Percentiles rank a stretch among this genome's conserved stretches.
phyloP scores from a whole-genome alignment of 1,140 invertebrate species.

The Zophobas morio region DNA sequence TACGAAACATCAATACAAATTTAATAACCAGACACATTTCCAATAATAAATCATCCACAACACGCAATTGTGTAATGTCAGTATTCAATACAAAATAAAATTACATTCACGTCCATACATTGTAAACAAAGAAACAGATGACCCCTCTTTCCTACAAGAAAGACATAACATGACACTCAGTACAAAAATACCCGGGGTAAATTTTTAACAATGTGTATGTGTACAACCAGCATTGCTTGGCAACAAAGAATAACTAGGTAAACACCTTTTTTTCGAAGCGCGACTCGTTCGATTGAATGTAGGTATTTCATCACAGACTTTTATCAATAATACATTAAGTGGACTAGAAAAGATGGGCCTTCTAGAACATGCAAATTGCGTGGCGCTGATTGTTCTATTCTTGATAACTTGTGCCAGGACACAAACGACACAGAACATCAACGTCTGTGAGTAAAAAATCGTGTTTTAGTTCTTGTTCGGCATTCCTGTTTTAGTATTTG shows the following conservation, averaged over 20 bases:
- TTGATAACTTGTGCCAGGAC: conserved; percentile 9
- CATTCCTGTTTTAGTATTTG: conserved; percentile 72
- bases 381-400: neutral
- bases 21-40: too few relatives aligned
- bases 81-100: conserved; percentile 10
- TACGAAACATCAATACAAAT: too few relatives aligned
- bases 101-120: neutral
- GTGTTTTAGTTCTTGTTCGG: neutral
- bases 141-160: neutral
- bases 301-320: conserved; percentile 1
- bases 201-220: conserved; percentile 33
- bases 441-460: conserved; percentile 70
- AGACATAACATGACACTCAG: neutral
- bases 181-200: neutral
- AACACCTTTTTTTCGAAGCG: conserved; percentile 14
- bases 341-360: conserved; percentile 6
- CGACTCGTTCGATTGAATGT: conserved; percentile 27
- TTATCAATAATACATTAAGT: conserved; percentile 24
- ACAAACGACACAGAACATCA: conserved; percentile 75
- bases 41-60: too few relatives aligned
- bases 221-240: conserved; percentile 18
- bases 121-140: neutral
- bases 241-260: conserved; percentile 23
- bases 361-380: neutral
- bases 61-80: conserved; percentile 9